Percentiles rank a stretch among this genome's conserved stretches.
Conservation (phyloP, 2,888 invertebrate genomes). For the Linnaemya vulpina region DNA sequence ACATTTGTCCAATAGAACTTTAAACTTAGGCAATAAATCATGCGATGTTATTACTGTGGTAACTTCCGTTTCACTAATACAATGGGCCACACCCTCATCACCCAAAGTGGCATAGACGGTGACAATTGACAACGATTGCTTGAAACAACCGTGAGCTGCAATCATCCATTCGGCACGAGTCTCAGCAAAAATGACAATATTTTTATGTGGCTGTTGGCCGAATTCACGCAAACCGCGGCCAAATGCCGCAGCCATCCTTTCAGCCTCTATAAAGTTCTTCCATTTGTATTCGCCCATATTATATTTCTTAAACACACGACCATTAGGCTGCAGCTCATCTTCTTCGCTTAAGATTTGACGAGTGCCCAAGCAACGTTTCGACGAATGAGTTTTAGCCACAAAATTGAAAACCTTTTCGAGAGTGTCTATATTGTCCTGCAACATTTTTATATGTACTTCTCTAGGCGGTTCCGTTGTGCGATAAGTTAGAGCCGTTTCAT, state of each 20-base stretch:
- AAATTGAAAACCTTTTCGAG: slow-evolving; percentile 93
- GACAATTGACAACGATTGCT: slow-evolving; percentile 96
- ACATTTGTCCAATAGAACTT: slow-evolving; percentile 88
- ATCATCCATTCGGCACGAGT: slow-evolving; percentile 99
- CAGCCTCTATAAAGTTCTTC: slow-evolving; percentile 91
- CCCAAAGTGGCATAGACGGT: slow-evolving; percentile 98
- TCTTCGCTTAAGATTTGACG: slow-evolving; percentile 95
- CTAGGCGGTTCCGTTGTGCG: slow-evolving; percentile 88
- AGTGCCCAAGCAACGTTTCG: slow-evolving; percentile 93
- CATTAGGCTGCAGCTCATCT: slow-evolving; percentile 96
- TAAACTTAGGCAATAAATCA: slow-evolving; percentile 95
- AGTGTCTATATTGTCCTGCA: slow-evolving; percentile 90
- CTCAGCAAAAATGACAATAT: slow-evolving; percentile 97
- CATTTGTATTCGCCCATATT: slow-evolving; percentile 96
- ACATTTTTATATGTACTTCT: slow-evolving; percentile 88
- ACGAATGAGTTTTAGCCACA: slow-evolving; percentile 89
- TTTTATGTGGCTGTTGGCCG: slow-evolving; percentile 88
- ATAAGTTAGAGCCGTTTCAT: slow-evolving; percentile 88
- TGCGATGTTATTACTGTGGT: slow-evolving; percentile 96
- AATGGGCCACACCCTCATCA: slow-evolving; percentile 97
- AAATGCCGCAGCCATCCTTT: slow-evolving; percentile 89
- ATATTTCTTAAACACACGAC: slow-evolving; percentile 97
- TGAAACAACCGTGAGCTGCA: slow-evolving; percentile 97
- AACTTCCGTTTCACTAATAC: slow-evolving; percentile 98
- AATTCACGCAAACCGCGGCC: slow-evolving; percentile 92